Conservation (phyloP, 1,140 invertebrate genomes). For the Fopius arisanus region DNA sequence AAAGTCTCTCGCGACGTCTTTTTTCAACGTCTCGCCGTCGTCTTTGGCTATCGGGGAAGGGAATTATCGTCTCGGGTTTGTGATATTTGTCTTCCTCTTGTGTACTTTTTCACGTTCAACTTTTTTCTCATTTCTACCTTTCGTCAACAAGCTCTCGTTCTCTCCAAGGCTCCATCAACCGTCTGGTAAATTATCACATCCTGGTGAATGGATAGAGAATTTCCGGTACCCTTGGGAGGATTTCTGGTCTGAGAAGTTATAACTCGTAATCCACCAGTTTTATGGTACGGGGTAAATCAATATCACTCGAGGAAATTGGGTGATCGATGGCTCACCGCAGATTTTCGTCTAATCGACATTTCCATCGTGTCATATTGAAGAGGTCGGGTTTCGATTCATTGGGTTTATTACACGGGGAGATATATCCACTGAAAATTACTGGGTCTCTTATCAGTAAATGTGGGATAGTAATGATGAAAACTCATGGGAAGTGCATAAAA, state of each 20-base stretch:
- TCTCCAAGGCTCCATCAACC: background rate
- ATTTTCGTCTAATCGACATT: too few relatives aligned
- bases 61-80: background rate
- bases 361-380: too few relatives aligned
- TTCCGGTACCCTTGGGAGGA: background rate
- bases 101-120: conserved; percentile 1
- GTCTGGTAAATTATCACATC: conserved; percentile 18
- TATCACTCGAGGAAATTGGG: background rate
- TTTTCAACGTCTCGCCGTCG: background rate
- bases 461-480: too few relatives aligned
- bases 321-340: background rate
- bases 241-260: background rate
- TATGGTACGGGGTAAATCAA: background rate
- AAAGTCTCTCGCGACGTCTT: background rate
- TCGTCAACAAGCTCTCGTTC: background rate
- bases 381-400: too few relatives aligned
- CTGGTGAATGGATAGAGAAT: conserved; percentile 15
- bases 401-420: too few relatives aligned
- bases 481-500: too few relatives aligned
- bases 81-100: background rate
- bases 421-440: too few relatives aligned
- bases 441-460: too few relatives aligned
- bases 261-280: background rate
- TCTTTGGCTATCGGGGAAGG: background rate
- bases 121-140: background rate